phyloP scores from a whole-genome alignment of 2,888 invertebrate species.

The Salticus scenicus region DNA sequence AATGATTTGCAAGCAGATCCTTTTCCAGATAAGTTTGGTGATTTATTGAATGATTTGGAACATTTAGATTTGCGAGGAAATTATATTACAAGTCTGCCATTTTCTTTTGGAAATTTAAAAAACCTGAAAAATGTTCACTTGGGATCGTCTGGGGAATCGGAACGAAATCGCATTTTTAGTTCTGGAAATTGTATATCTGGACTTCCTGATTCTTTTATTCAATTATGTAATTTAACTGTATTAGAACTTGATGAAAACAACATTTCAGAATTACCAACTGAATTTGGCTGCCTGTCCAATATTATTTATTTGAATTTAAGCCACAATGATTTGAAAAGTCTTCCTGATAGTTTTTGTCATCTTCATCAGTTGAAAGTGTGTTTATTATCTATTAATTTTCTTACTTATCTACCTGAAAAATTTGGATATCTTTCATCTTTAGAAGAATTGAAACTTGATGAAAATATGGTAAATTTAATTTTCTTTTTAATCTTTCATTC shows the following conservation, averaged over 20 bases:
- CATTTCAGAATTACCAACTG: conserved; percentile 33
- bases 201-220: conserved; percentile 39
- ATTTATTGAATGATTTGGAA: conserved; percentile 23
- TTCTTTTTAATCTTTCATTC: too few species aligned
- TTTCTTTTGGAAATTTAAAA: conserved; percentile 47
- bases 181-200: conserved; percentile 43
- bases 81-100: conserved; percentile 34
- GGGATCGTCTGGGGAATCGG: conserved; percentile 44
- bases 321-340: conserved; percentile 36
- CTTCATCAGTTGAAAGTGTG: conserved; percentile 36
- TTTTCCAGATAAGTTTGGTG: conserved; percentile 40
- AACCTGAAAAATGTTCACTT: conserved; percentile 34
- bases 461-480: conserved; percentile 39
- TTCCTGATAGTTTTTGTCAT: conserved; percentile 57
- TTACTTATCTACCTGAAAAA: conserved; percentile 38
- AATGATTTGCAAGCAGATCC: conserved; percentile 37
- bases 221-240: conserved; percentile 37
- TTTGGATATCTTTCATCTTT: conserved; percentile 43
- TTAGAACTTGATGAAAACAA: conserved; percentile 65
- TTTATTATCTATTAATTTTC: conserved; percentile 48
- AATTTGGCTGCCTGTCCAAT: conserved; percentile 47
- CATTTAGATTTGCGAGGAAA: conserved; percentile 56
- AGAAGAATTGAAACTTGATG: conserved; percentile 54
- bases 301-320: conserved; percentile 48
- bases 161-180: conserved; percentile 19